Evolutionary conservation across 2,113 vertebrate genomes (phyloP).

Genomic region (Laticauda colubrina): DNA sequence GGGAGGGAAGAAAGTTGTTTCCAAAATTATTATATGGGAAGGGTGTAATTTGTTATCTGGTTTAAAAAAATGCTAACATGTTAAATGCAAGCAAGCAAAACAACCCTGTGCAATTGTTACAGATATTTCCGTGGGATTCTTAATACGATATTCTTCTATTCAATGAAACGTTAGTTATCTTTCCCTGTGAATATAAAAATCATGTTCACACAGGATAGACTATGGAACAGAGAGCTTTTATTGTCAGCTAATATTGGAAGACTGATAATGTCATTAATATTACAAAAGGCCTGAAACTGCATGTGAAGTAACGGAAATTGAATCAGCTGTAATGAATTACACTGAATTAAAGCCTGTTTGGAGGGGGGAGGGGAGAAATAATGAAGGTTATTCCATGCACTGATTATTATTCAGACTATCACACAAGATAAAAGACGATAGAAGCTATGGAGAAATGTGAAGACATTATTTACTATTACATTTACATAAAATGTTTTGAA

Average conservation of each 20-base stretch:
- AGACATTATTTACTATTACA: not conserved
- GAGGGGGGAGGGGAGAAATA: not conserved
- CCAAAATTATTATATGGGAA: not conserved
- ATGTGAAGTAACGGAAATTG: slow-evolving; percentile 40
- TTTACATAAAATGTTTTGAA: not conserved
- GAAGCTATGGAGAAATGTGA: not conserved
- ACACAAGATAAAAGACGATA: not conserved
- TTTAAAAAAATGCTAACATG: not conserved
- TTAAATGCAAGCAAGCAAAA: not conserved
- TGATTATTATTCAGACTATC: slow-evolving; percentile 43
- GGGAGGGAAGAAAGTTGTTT: not conserved
- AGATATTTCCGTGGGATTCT: slow-evolving; percentile 1
- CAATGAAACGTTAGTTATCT: slow-evolving; percentile 2
- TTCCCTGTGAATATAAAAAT: not conserved
- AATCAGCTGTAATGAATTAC: slow-evolving; percentile 32
- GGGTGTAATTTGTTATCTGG: not conserved
- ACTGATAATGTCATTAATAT: slow-evolving; percentile 41
- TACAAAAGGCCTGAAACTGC: slow-evolving; percentile 36
- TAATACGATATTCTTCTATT: not conserved
- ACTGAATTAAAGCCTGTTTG: slow-evolving; percentile 34
- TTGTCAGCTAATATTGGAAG: slow-evolving; percentile 17
- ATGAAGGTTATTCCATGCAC: slow-evolving; percentile 27
- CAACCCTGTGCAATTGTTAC: not conserved
- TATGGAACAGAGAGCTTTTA: not conserved
- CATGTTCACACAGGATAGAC: not conserved